These are phyloP conservation scores for Anoncus sp. DNA, from an alignment of 2,888 invertebrate species.

Conservation along the genomic window DNA sequence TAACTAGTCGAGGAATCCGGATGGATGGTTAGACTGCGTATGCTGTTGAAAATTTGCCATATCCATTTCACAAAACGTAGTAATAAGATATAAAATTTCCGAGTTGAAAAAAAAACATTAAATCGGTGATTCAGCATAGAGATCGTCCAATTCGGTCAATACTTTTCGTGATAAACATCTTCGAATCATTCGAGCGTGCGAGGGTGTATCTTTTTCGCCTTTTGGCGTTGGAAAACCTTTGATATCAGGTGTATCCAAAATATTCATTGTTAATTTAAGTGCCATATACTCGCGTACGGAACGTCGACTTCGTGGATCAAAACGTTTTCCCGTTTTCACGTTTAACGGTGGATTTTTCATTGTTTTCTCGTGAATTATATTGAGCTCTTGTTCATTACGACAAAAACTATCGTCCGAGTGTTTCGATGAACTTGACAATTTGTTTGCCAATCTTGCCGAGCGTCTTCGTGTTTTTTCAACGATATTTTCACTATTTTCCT, in stretches of 20 bases:
- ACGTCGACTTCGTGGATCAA: constrained; percentile 42
- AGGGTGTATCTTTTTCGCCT: constrained; percentile 43
- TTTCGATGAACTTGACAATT: constrained; percentile 1
- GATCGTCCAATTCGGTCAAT: constrained; percentile 43
- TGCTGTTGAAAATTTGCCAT: too few species aligned
- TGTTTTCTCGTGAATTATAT: constrained; percentile 33
- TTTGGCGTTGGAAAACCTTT: constrained; percentile 41
- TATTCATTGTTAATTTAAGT: constrained; percentile 34
- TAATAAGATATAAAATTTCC: too few species aligned
- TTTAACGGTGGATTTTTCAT: neutral
- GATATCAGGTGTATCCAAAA: constrained; percentile 47
- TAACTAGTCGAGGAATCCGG: too few species aligned
- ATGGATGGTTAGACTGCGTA: too few species aligned
- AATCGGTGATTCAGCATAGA: constrained; percentile 48
- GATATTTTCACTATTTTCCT: constrained; percentile 20
- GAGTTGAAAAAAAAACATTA: neutral
- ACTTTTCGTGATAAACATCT: constrained; percentile 47
- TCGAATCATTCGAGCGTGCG: constrained; percentile 8
- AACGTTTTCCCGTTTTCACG: neutral
- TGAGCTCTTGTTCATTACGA: constrained; percentile 32
- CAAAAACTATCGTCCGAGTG: constrained; percentile 44
- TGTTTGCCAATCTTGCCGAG: constrained; percentile 18
- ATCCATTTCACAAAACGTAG: too few species aligned
- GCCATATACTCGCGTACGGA: constrained; percentile 61
- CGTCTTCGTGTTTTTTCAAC: constrained; percentile 23